phyloP scores from a whole-genome alignment of 2,888 invertebrate species.

The Microctonus hyperodae region DNA sequence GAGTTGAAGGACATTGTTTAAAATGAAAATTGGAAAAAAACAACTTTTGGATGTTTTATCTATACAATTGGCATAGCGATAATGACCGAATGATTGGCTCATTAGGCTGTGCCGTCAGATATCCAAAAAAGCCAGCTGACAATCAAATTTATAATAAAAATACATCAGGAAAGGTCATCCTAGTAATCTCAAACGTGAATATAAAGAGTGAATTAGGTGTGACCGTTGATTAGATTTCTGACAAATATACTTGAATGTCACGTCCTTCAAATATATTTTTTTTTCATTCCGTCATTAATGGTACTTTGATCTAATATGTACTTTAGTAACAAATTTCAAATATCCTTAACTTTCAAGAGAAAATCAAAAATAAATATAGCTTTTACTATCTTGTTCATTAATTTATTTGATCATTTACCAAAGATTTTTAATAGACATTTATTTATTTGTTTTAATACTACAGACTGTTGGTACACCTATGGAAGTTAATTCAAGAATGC shows the following conservation, averaged over 20 bases:
- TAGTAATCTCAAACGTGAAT: not conserved
- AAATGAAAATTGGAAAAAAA: too few relatives aligned
- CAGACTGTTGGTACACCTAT: constrained; percentile 75
- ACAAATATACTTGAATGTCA: not conserved
- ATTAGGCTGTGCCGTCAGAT: too few relatives aligned
- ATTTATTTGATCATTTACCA: not conserved
- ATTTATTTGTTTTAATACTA: not conserved
- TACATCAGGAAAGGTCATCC: not conserved
- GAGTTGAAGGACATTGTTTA: too few relatives aligned
- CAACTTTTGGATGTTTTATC: too few relatives aligned
- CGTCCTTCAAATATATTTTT: not conserved
- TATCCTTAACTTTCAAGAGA: not conserved
- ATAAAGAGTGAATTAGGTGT: not conserved
- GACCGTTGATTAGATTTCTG: too few relatives aligned
- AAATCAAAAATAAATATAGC: not conserved
- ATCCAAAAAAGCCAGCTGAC: too few relatives aligned
- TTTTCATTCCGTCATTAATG: not conserved
- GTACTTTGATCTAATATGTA: not conserved
- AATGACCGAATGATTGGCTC: too few relatives aligned
- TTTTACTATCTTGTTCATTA: not conserved
- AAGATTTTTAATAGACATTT: not conserved
- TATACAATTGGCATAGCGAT: too few relatives aligned
- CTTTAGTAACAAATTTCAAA: not conserved
- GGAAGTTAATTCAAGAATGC: constrained; percentile 70
- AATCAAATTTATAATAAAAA: too few relatives aligned